Evolutionary conservation across 2,113 vertebrate genomes (phyloP).

Genomic region (Lepus europaeus): DNA sequence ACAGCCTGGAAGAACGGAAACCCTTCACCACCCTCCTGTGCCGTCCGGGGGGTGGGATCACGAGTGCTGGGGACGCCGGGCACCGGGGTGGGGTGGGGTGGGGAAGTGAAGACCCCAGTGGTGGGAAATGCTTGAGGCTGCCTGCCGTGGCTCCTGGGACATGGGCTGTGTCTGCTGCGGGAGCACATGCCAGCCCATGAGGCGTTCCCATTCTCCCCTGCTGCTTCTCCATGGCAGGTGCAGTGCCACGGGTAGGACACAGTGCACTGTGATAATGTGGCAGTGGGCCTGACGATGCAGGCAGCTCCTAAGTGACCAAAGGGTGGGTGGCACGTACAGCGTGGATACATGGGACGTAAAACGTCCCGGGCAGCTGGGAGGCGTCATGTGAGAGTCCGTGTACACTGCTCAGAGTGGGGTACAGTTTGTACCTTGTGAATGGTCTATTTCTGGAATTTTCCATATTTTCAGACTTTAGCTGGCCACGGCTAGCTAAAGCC

Average conservation of each 20-base stretch:
- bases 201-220: neutral
- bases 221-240: rapidly evolving
- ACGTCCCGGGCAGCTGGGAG: neutral
- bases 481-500: neutral
- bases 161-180: neutral
- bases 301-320: neutral
- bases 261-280: rapidly evolving
- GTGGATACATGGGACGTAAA: neutral
- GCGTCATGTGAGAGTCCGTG: no score
- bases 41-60: neutral
- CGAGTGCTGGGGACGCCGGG: neutral
- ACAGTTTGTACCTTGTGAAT: neutral
- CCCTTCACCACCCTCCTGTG: neutral
- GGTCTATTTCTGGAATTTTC: neutral
- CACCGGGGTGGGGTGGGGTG: neutral
- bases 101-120: neutral
- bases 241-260: no score
- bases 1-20: neutral
- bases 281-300: neutral
- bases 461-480: neutral
- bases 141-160: neutral
- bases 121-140: rapidly evolving
- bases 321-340: no score
- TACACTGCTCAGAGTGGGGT: neutral
- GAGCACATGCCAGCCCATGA: neutral